Percentiles rank a stretch among this genome's conserved stretches.
Evolutionary conservation across 1,140 invertebrate genomes (phyloP).

Genomic region (Anthonomus grandis): DNA sequence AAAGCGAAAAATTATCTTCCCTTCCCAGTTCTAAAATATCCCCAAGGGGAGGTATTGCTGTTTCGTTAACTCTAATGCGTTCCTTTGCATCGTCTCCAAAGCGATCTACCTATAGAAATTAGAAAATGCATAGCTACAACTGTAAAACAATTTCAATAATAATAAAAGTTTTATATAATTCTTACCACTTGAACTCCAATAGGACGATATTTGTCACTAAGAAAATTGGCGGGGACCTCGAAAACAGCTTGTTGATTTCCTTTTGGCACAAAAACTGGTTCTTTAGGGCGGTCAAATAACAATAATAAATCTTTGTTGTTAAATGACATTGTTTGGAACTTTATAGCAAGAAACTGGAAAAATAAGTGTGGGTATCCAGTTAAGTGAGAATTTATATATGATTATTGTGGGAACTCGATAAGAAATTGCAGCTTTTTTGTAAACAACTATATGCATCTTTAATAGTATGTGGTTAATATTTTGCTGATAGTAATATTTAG

Average conservation of each 20-base stretch:
- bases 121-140: background rate
- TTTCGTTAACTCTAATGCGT: conserved; percentile 60
- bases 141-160: too few relatives aligned
- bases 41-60: conserved; percentile 65
- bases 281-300: conserved; percentile 73
- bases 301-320: conserved; percentile 49
- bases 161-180: too few relatives aligned
- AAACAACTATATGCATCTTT: too few relatives aligned
- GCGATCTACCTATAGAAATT: conserved; percentile 37
- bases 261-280: conserved; percentile 66
- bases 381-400: too few relatives aligned
- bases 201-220: too few relatives aligned
- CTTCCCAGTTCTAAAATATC: conserved; percentile 63
- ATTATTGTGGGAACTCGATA: too few relatives aligned
- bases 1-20: conserved; percentile 70
- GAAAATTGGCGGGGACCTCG: conserved; percentile 55
- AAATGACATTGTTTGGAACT: too few relatives aligned
- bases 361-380: too few relatives aligned
- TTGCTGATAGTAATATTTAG: too few relatives aligned
- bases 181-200: conserved; percentile 13
- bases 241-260: conserved; percentile 58
- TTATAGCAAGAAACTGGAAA: too few relatives aligned
- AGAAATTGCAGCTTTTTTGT: too few relatives aligned
- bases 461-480: too few relatives aligned
- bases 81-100: conserved; percentile 55